These are phyloP conservation scores for Cinclus cinclus DNA, from an alignment of 2,113 vertebrate genomes.

Conservation along the genomic window DNA sequence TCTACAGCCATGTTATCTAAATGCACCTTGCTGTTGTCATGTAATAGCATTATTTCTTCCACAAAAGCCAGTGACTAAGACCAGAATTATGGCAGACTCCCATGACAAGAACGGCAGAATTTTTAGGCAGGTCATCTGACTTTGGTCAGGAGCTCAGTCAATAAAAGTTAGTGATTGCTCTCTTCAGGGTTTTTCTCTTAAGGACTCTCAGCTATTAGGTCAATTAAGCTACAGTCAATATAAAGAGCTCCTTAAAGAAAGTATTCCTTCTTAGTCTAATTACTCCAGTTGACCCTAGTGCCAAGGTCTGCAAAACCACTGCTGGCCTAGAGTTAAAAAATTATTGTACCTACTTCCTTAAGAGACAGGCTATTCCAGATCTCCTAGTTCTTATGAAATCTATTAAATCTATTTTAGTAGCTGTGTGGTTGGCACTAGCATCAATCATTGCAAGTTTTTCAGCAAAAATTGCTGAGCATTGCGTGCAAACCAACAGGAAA, in stretches of 20 bases:
- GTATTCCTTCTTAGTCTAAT: not conserved
- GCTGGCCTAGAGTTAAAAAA: not conserved
- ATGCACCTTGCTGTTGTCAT: not conserved
- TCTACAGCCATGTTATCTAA: not conserved
- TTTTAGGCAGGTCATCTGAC: not conserved
- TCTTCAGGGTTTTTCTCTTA: not conserved
- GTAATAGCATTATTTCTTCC: not conserved
- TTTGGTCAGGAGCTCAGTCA: not conserved
- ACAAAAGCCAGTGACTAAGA: not conserved
- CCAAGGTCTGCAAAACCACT: not conserved
- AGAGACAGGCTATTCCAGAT: not conserved
- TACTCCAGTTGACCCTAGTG: not conserved
- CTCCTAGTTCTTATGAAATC: constrained; percentile 12
- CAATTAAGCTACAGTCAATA: not conserved
- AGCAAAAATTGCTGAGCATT: not conserved
- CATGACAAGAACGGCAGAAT: not conserved
- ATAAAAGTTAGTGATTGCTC: not conserved
- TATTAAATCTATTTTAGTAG: not conserved
- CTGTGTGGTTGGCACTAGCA: not conserved
- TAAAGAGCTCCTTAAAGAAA: not conserved
- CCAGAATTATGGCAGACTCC: not conserved
- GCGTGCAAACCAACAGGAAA: not conserved
- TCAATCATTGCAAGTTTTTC: not conserved
- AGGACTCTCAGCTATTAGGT: not conserved
- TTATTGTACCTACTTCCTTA: not conserved